Conservation (phyloP, 35 echinoderm and acorn worm species). For the Apostichopus californicus region DNA sequence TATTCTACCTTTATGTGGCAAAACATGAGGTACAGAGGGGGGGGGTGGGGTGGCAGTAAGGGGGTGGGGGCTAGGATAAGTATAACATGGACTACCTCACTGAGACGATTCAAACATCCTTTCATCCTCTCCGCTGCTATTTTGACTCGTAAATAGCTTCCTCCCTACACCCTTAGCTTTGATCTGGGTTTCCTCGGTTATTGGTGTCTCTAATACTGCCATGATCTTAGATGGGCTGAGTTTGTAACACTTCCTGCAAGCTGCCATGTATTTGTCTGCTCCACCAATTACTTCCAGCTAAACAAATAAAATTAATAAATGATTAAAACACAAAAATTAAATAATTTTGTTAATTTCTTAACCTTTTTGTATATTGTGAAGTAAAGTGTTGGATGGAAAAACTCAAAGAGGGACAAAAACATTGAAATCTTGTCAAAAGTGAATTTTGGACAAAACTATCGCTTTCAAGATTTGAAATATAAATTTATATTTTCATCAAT, state of each 20-base stretch:
- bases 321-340: background rate
- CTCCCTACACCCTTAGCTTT: slow-evolving; percentile 41
- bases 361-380: too few relatives aligned
- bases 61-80: too few relatives aligned
- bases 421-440: too few relatives aligned
- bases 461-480: too few relatives aligned
- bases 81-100: background rate
- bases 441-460: too few relatives aligned
- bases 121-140: slow-evolving; percentile 26
- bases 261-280: slow-evolving; percentile 99
- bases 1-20: too few relatives aligned
- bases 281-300: slow-evolving; percentile 97
- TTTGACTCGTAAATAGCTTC: slow-evolving; percentile 38
- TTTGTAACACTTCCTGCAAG: slow-evolving; percentile 84
- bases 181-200: background rate
- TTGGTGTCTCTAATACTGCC: slow-evolving; percentile 28
- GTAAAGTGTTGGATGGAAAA: too few relatives aligned
- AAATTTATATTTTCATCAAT: too few relatives aligned
- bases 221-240: slow-evolving; percentile 63
- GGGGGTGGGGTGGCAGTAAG: too few relatives aligned
- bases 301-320: background rate
- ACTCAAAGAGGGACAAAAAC: too few relatives aligned
- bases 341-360: too few relatives aligned
- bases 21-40: too few relatives aligned
- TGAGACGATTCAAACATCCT: slow-evolving; percentile 6